Conservation (phyloP, 2,113 vertebrate genomes). For the Mohoua ochrocephala region DNA sequence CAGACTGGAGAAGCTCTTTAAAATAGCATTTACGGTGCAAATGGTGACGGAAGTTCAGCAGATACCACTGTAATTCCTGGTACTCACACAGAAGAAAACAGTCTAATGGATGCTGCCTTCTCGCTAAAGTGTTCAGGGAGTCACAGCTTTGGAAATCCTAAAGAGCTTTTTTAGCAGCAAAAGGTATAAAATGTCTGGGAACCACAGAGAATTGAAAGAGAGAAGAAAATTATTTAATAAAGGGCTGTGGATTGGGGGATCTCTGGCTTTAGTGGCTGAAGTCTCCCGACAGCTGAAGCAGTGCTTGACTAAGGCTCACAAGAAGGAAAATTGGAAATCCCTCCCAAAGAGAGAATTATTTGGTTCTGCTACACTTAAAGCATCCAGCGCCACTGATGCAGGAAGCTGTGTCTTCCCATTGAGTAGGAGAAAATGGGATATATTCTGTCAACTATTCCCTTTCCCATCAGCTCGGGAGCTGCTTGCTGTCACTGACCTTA, state of each 20-base stretch:
- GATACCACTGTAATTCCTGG: background rate
- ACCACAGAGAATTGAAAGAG: background rate
- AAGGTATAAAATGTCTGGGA: background rate
- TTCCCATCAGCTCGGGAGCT: background rate
- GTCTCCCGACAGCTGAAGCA: background rate
- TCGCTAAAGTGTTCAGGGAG: background rate
- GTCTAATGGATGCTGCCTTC: background rate
- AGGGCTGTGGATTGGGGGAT: background rate
- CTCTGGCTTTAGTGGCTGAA: background rate
- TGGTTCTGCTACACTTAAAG: background rate
- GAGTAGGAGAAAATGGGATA: background rate
- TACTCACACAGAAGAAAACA: background rate
- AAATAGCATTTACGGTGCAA: background rate
- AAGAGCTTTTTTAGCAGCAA: background rate
- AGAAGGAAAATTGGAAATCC: background rate
- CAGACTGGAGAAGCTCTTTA: background rate
- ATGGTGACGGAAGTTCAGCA: background rate
- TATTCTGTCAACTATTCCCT: background rate
- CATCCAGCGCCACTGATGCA: background rate
- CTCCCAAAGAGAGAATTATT: background rate
- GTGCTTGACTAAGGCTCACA: background rate
- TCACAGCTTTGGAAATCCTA: background rate
- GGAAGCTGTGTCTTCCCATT: background rate
- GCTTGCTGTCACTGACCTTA: background rate
- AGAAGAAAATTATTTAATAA: background rate